These are phyloP conservation scores for Cherax destructor DNA, from an alignment of 1,140 invertebrate species.

Conservation along the genomic window DNA sequence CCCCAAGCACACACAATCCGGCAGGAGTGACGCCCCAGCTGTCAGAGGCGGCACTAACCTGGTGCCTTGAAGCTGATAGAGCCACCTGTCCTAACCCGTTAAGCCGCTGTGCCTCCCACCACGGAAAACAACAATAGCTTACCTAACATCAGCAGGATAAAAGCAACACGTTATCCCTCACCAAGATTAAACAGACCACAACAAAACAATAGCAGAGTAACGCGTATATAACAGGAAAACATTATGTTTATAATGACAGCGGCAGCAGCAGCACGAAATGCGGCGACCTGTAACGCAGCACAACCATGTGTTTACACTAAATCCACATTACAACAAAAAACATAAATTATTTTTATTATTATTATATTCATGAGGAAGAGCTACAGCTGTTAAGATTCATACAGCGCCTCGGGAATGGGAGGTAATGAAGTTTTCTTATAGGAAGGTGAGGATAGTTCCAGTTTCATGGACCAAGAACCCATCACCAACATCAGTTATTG, in stretches of 20 bases:
- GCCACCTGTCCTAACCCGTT: neutral
- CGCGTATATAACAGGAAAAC: neutral
- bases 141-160: neutral
- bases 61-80: constrained; percentile 3
- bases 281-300: too few relatives aligned
- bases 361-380: too few relatives aligned
- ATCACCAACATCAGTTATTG: too few relatives aligned
- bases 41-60: neutral
- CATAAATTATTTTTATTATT: too few relatives aligned
- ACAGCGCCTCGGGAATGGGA: too few relatives aligned
- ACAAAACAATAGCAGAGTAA: neutral
- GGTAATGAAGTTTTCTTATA: too few relatives aligned
- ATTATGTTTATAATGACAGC: neutral
- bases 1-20: constrained; percentile 2
- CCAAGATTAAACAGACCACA: neutral
- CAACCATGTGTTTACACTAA: too few relatives aligned
- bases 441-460: too few relatives aligned
- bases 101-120: neutral
- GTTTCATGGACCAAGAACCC: too few relatives aligned
- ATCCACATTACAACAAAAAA: too few relatives aligned
- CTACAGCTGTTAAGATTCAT: too few relatives aligned
- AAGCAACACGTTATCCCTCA: neutral
- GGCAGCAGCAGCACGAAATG: too few relatives aligned
- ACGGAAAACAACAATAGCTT: neutral
- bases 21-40: neutral